Conservation (phyloP, 2,797 vertebrate genomes). For the Aviceda leuphotes region DNA sequence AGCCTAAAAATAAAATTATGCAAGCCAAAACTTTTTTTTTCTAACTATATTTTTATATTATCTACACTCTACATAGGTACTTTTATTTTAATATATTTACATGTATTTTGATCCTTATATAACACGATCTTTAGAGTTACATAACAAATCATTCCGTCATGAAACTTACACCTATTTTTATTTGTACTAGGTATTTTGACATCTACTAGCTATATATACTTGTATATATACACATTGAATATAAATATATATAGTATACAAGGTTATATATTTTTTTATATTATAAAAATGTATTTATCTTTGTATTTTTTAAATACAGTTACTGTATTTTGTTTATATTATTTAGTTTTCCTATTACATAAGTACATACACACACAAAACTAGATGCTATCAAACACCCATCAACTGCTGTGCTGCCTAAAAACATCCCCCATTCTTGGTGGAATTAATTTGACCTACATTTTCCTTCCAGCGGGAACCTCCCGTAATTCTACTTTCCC, state of each 20-base stretch:
- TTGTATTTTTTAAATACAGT: background rate
- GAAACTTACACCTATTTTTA: fast-evolving
- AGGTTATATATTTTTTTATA: background rate
- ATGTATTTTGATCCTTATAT: background rate
- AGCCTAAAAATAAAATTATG: background rate
- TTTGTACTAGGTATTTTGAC: background rate
- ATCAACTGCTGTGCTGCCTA: background rate
- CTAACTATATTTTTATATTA: background rate
- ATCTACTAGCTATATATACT: background rate
- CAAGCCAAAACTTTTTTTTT: background rate
- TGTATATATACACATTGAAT: background rate
- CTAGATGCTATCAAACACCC: background rate
- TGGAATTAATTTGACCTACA: background rate
- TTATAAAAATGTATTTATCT: background rate
- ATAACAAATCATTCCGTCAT: background rate
- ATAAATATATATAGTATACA: background rate
- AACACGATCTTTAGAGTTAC: background rate
- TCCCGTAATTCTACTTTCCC: background rate
- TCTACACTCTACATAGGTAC: background rate
- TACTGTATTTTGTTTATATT: background rate
- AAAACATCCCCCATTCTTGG: background rate
- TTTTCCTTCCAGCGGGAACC: background rate
- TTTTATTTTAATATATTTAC: background rate
- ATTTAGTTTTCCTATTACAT: background rate
- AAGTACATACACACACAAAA: background rate